Evolutionary conservation across 1,140 invertebrate genomes (phyloP), one percentile per base, ranked within the genome.

Genomic region (Drosophila kepulauana): DNA sequence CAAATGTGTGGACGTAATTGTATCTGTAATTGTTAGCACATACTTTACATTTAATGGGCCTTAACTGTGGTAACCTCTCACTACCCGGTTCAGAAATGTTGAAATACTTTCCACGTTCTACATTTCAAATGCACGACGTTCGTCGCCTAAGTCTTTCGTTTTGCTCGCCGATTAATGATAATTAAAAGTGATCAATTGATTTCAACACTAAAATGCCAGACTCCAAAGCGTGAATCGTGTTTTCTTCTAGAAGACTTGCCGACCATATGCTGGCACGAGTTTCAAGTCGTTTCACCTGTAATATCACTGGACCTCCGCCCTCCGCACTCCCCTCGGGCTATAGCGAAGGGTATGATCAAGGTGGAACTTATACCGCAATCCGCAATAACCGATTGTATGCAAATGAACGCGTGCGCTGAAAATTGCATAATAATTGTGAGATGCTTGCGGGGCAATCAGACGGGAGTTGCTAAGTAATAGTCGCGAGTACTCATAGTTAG

Each of bases 341-440:
- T 30, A 58, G 75, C 66, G 78, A 71, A 76, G 66, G 78, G 76
- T 69, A 73, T 70, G 67, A 64, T 72, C 67, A 69, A 65, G 72
- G 56, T 79, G 20, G 73, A 75, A 56, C 66, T 41, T 56, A 41
- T 52, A 43, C 52, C 28, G 64, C 52, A 71, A 56, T 65, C 51
- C 78, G 41, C 41, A 43, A 43, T 43, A 38, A 43, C 41, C 41
- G 64, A 85, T 85, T 85, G 81, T 85, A 85, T 85, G 81, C 82
- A 85, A 85, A 85, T 85, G 78, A 86, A 85, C 81, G 81, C 81
- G 81, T 84, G 81, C 81, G 81, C 72, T 48, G 16, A 59, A 77
- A 78, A 85, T 85, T 85, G 81, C 78, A 86, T 86, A 86, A 85
- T 78, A 85, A 86, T 82, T 70, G 70, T 20, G 43, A 43, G 52